Percentiles rank a stretch among this genome's conserved stretches.
Evolutionary conservation across 2,113 vertebrate species (phyloP).

Genomic region (Myotis yumanensis): DNA sequence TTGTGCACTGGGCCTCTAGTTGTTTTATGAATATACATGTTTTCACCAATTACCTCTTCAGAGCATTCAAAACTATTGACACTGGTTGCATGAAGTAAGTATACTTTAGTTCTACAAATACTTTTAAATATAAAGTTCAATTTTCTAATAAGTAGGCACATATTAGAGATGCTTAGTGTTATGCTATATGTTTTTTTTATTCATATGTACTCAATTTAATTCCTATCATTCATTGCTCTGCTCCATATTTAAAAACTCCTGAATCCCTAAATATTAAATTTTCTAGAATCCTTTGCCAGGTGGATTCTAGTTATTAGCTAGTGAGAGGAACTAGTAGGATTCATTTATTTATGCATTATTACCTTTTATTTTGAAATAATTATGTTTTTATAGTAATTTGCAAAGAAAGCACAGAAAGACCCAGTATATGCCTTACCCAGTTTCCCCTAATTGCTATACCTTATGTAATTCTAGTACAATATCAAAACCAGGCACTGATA

Average conservation of each 20-base stretch:
- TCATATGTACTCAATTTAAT: not conserved
- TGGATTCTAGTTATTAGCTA: not conserved
- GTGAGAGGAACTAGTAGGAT: not conserved
- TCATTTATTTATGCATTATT: not conserved
- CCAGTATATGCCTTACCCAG: rapidly evolving
- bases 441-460: not conserved
- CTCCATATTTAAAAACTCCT: not conserved
- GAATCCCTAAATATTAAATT: not conserved
- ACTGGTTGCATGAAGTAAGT: not conserved
- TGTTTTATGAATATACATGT: not conserved
- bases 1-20: no score
- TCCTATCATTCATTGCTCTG: not conserved
- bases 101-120: not conserved
- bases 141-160: not conserved
- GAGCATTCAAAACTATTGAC: not conserved
- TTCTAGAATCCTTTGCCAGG: not conserved
- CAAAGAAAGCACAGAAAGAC: not conserved
- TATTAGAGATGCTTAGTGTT: not conserved
- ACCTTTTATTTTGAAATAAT: not conserved
- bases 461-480: not conserved
- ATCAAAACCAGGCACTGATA: not conserved
- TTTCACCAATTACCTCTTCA: not conserved
- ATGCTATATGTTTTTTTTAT: not conserved
- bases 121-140: not conserved
- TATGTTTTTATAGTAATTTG: not conserved